These are phyloP conservation scores for Selene dorsalis DNA, from an alignment of 2,797 vertebrate species.

Conservation along the genomic window DNA sequence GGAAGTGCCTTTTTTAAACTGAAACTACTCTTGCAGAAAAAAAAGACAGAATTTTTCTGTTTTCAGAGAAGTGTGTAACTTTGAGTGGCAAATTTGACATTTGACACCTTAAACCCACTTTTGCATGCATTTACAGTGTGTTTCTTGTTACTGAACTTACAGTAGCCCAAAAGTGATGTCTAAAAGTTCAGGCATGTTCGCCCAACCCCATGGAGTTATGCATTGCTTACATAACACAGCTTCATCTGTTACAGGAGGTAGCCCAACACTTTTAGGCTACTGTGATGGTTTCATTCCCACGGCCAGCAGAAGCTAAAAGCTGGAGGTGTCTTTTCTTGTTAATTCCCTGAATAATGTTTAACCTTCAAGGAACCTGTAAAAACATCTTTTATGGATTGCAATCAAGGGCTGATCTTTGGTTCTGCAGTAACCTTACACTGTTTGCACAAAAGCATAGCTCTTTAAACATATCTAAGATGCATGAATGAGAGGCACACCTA, in stretches of 20 bases:
- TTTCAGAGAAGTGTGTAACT: neutral
- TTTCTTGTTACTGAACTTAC: constrained; percentile 5
- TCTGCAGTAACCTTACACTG: constrained; percentile 5
- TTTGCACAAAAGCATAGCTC: neutral
- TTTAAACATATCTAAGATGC: neutral
- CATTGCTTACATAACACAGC: constrained; percentile 59
- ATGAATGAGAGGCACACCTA: neutral
- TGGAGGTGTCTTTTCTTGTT: constrained; percentile 15
- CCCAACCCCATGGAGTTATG: constrained; percentile 76
- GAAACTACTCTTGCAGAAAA: neutral
- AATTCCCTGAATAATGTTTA: constrained; percentile 52
- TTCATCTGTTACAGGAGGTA: constrained; percentile 24
- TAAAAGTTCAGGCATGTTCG: constrained; percentile 58
- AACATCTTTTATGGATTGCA: neutral
- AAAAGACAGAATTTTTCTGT: neutral
- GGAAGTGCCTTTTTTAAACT: neutral
- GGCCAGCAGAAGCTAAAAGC: constrained; percentile 5
- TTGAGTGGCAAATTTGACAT: neutral
- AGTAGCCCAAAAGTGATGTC: constrained; percentile 34
- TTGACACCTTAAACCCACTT: neutral
- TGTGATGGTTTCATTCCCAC: neutral
- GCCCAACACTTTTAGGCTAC: neutral
- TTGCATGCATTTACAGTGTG: neutral
- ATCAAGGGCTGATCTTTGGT: neutral
- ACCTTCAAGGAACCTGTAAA: constrained; percentile 22